phyloP scores from a whole-genome alignment of 1,140 invertebrate genomes.

The Platorchestia sp. region DNA sequence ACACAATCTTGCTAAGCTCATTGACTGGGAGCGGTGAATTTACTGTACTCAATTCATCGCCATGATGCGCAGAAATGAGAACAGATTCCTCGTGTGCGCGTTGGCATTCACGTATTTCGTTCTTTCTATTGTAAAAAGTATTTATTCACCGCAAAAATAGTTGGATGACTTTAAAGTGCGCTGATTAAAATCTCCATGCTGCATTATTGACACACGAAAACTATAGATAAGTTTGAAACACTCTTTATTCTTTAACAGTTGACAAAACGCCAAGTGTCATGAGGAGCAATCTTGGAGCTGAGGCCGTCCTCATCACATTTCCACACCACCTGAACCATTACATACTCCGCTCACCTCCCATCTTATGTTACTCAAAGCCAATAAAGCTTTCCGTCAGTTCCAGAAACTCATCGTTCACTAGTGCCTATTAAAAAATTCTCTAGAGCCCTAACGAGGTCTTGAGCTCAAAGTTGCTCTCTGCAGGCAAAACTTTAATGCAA shows the following conservation, averaged over 20 bases:
- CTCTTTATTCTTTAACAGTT: too few relatives aligned
- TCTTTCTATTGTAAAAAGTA: too few relatives aligned
- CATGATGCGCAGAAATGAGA: not conserved
- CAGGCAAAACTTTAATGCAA: not conserved
- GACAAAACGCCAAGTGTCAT: too few relatives aligned
- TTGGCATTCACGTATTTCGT: not conserved
- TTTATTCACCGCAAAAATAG: too few relatives aligned
- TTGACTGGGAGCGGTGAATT: not conserved
- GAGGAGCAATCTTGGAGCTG: too few relatives aligned
- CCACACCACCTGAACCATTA: not conserved
- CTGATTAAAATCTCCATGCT: too few relatives aligned
- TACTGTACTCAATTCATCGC: not conserved
- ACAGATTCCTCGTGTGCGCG: not conserved
- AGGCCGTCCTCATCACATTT: too few relatives aligned
- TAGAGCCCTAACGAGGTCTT: not conserved
- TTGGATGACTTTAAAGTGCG: too few relatives aligned
- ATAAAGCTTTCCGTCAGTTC: not conserved
- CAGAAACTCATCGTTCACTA: not conserved
- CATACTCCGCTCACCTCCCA: not conserved
- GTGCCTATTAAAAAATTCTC: not conserved
- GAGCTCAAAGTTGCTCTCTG: not conserved
- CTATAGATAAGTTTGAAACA: too few relatives aligned
- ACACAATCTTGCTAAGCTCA: not conserved
- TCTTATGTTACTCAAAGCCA: not conserved
- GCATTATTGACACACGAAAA: too few relatives aligned